Evolutionary conservation across 2,888 invertebrate genomes (phyloP).

Genomic region (Cephonodes hylas): DNA sequence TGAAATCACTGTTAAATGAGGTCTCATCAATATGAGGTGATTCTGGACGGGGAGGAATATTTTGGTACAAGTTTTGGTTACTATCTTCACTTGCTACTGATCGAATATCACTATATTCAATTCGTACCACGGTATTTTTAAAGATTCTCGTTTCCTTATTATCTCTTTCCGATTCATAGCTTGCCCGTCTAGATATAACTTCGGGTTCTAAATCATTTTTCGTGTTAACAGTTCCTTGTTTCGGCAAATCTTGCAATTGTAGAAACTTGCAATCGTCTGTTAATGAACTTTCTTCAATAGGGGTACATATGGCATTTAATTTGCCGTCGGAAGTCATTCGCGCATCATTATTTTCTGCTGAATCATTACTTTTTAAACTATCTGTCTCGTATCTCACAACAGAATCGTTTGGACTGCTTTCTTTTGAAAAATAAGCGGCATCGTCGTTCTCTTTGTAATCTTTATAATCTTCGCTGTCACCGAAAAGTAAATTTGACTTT

Average conservation of each 20-base stretch:
- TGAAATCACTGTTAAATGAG: not conserved
- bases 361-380: slow-evolving; percentile 56
- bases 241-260: slow-evolving; percentile 42
- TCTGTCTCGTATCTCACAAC: slow-evolving; percentile 63
- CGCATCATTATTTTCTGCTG: slow-evolving; percentile 31
- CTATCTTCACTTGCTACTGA: slow-evolving; percentile 6
- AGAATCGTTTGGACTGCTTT: slow-evolving; percentile 67
- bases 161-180: not conserved
- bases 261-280: slow-evolving; percentile 69
- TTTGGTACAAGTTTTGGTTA: not conserved
- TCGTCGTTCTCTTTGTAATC: slow-evolving; percentile 46
- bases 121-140: slow-evolving; percentile 23
- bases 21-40: not conserved
- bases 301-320: slow-evolving; percentile 11
- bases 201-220: not conserved
- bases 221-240: not conserved
- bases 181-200: not conserved
- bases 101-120: slow-evolving; percentile 22
- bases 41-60: not conserved
- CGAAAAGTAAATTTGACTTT: slow-evolving; percentile 68
- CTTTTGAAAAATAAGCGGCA: slow-evolving; percentile 68
- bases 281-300: slow-evolving; percentile 30
- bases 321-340: slow-evolving; percentile 15
- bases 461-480: slow-evolving; percentile 50
- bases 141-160: slow-evolving; percentile 5